phyloP scores from a whole-genome alignment of 2,888 invertebrate species.

The Netelia fuscicornis region DNA sequence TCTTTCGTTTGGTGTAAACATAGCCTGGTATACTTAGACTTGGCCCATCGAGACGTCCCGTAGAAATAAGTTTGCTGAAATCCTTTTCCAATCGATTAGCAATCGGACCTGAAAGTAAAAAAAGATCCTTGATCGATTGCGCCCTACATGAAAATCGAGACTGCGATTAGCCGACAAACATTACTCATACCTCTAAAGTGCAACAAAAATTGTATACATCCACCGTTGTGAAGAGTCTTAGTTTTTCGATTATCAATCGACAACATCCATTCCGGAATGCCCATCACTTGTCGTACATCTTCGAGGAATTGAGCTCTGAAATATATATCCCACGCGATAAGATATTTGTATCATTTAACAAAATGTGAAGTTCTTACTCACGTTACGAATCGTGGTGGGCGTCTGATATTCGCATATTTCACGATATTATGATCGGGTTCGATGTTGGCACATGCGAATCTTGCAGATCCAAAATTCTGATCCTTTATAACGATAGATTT shows the following conservation, averaged over 20 bases:
- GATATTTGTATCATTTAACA: neutral
- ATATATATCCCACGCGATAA: conserved; percentile 47
- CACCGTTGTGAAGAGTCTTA: conserved; percentile 90
- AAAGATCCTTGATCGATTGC: conserved; percentile 6
- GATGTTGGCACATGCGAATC: conserved; percentile 96
- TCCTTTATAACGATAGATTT: conserved; percentile 94
- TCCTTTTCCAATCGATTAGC: conserved; percentile 93
- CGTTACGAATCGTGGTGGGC: conserved; percentile 95
- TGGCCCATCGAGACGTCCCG: conserved; percentile 91
- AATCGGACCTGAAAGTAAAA: conserved; percentile 87
- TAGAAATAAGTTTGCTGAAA: conserved; percentile 90
- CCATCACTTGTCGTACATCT: conserved; percentile 92
- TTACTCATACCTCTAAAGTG: conserved; percentile 90
- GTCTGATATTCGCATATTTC: conserved; percentile 94
- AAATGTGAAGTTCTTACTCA: conserved; percentile 85
- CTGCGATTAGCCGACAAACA: neutral
- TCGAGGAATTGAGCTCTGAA: conserved; percentile 93
- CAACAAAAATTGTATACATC: conserved; percentile 93
- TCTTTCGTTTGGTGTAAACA: conserved; percentile 89
- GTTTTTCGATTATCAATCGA: conserved; percentile 93
- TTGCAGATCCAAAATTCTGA: conserved; percentile 89
- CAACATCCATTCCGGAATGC: conserved; percentile 96
- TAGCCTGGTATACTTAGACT: conserved; percentile 92
- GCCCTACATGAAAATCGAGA: neutral
- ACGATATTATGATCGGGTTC: conserved; percentile 96